Evolutionary conservation across 2,113 vertebrate species (phyloP), one percentile per base, ranked within the genome.

Genomic region (Suncus etruscus): DNA sequence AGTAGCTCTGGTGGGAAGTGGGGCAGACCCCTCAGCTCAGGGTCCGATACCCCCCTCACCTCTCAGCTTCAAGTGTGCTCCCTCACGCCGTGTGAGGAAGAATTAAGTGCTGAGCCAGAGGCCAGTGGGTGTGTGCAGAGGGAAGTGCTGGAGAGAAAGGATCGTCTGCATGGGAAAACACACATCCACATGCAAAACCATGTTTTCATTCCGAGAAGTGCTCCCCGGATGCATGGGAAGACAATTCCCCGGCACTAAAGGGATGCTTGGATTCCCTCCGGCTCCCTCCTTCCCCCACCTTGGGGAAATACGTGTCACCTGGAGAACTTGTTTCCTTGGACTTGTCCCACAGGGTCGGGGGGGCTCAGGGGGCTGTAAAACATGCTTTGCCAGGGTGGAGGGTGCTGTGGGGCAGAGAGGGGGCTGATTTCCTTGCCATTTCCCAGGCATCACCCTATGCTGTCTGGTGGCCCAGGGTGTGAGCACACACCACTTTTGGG

Each of bases 161-260:
- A 31, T 94, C 16, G 6, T 91, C 93, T 94, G 94, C 94, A 88
- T 94, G 95, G 94, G 91, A 90, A 92, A 91, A 92, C 87, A 91
- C 83, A 84, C 79, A 91, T 86, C 96, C 94, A 94, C 95, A 88
- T 95, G 95, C 95, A 94, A 91, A 82, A 93, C 83, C 94, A 83
- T 83, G 93, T 87, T 85, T 94, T 90, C 80, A 93, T 83, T 87
- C 54, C 14, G 79, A 80, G 90, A 94, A 88, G 29, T 77, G 90
- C n/a, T 27, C 83, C 94, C 91, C 85, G 86, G 69, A 58, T 61
- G 69, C 77, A 8, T 1, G 72, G 87, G 91, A 87, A 92, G 74
- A 29, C 20, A 80, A n/a, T 68, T 86, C 94, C 94, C 79, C 39
- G 91, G 85, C 73, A 86, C 75, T 58, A 65, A 87, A 18, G 45